Conservation (phyloP, 92 coral and sea anemone genomes). For the Anthopleura xanthogrammica region DNA sequence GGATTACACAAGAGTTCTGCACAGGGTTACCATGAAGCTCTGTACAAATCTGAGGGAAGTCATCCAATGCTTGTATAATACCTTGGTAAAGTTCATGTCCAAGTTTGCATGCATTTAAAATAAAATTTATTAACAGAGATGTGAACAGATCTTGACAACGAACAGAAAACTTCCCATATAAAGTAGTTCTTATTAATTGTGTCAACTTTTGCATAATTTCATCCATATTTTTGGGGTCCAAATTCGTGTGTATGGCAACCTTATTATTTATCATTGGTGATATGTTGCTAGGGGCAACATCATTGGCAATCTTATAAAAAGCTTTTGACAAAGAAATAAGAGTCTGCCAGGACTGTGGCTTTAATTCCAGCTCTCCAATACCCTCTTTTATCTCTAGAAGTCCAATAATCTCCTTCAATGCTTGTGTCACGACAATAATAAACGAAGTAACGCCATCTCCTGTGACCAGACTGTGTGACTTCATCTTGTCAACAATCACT, state of each 20-base stretch:
- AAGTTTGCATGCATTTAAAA: conserved; percentile 33
- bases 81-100: conserved; percentile 30
- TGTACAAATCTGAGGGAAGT: conserved; percentile 63
- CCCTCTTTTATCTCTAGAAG: conserved; percentile 5
- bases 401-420: conserved; percentile 52
- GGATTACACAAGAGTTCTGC: conserved; percentile 53
- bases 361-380: conserved; percentile 22
- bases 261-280: conserved; percentile 42
- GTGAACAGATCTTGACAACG: conserved; percentile 42
- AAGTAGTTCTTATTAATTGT: conserved; percentile 42
- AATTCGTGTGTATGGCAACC: conserved; percentile 31
- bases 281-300: conserved; percentile 22
- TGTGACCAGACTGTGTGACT: conserved; percentile 42
- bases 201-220: conserved; percentile 25
- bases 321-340: conserved; percentile 57
- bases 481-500: conserved; percentile 62
- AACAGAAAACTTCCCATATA: conserved; percentile 74
- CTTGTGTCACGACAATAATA: conserved; percentile 59
- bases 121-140: conserved; percentile 47
- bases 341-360: conserved; percentile 35
- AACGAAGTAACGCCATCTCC: conserved; percentile 91
- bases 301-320: conserved; percentile 43
- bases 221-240: conserved; percentile 7
- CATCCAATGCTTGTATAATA: conserved; percentile 58
- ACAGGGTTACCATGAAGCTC: conserved; percentile 77